Base-by-base conservation (phyloP, 2,888 invertebrate species). In the Minunthozetes semirufus region DNA sequence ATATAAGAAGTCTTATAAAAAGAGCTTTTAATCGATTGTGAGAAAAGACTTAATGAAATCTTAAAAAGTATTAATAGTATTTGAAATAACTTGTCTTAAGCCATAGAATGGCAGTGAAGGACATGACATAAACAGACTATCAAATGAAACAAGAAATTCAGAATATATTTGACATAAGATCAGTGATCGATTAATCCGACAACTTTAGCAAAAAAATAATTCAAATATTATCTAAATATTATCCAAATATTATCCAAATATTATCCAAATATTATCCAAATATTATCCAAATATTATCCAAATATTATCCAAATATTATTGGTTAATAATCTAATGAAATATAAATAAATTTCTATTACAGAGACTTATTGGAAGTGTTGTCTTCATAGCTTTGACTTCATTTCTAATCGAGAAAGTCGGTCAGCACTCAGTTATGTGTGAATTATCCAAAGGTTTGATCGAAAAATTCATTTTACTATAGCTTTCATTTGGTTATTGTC, bases 331-430 rank as follows among this genome's bases (percentile, higher is more conserved):
- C 19, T 59, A 15, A 59, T n/a, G 9, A 25, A 59, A 25, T 59
- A 59, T 59, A 59, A 19, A 19, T 25, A 15, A 19, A 5, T 25
- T 27, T 29, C 27, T 8, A 15, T 59, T 29, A 59, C 59, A 59
- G 50, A 50, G 50, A 50, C 50, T 50, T 50, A 50, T 50, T 50
- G 50, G 50, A 50, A 50, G 50, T n/a, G 50, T 50, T 50, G 50
- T 50, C 50, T 50, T 50, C 19, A 19, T 2, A 50, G n/a, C n/a
- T 19, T 59, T 59, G 27, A 17, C 59, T 27, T 59, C 59, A 59
- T 19, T 59, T 19, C n/a, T n/a, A 2, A n/a, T 59, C 25, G 53
- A 22, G 59, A 59, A 59, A 59, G 25, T 59, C 59, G 59, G 59
- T 59, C 59, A 59, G 11, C 59, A 59, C 59, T 59, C 3, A 25